Conservation (phyloP, 1,140 invertebrate genomes). For the Halictus rubicundus region DNA sequence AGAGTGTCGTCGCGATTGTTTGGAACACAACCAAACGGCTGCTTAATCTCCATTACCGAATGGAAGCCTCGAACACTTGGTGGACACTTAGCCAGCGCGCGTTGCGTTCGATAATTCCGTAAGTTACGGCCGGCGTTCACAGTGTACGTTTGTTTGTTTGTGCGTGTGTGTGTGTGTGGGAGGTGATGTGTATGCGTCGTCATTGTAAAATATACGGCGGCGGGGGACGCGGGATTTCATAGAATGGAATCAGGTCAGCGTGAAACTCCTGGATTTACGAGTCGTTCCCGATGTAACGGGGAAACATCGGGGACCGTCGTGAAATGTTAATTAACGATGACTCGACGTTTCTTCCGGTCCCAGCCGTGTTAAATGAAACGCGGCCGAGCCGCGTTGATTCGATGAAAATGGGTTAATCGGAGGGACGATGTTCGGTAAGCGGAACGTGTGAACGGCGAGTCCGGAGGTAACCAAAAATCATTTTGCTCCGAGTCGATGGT, state of each 20-base stretch:
- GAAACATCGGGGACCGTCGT: neutral
- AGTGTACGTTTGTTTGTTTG: too few species aligned
- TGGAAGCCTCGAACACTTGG: slow-evolving; percentile 41
- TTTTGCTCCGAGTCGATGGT: neutral
- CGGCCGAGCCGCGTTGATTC: neutral
- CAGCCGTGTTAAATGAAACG: neutral
- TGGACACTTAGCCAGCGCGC: slow-evolving; percentile 30
- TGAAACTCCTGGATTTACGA: slow-evolving; percentile 9
- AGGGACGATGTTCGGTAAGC: neutral
- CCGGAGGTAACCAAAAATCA: neutral
- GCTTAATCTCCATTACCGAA: slow-evolving; percentile 40
- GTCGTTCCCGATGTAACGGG: neutral
- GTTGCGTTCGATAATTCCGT: slow-evolving; percentile 33
- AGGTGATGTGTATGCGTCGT: neutral
- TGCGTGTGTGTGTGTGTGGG: neutral
- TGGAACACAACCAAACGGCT: slow-evolving; percentile 46
- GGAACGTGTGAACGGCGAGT: neutral
- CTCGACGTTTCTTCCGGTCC: neutral
- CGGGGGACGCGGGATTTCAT: slow-evolving; percentile 6
- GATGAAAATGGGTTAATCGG: neutral
- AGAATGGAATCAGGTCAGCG: slow-evolving; percentile 25
- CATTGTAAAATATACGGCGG: too few species aligned
- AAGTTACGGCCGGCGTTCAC: slow-evolving; percentile 8
- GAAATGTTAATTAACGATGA: slow-evolving; percentile 16
- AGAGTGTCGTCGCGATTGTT: slow-evolving; percentile 23